Evolutionary conservation across 2,888 invertebrate genomes (phyloP).

Genomic region (Lampropteryx suffumata): DNA sequence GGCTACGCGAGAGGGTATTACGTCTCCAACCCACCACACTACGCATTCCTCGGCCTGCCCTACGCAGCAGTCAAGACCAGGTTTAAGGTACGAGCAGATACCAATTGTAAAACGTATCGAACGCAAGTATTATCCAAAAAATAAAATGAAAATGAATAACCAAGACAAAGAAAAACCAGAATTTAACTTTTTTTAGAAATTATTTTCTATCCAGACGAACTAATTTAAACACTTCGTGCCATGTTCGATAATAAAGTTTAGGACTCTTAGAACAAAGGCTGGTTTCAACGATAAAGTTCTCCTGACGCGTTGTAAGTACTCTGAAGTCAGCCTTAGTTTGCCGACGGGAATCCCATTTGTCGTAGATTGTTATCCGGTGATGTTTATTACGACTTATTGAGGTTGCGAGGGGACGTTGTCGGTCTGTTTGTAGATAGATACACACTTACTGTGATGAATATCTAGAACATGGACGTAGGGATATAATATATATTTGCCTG

Average conservation of each 20-base stretch:
- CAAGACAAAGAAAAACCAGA: too few relatives aligned
- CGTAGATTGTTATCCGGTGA: constrained; percentile 43
- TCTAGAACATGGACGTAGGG: background rate
- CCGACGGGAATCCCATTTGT: constrained; percentile 46
- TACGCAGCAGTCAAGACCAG: constrained; percentile 59
- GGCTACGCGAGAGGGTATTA: constrained; percentile 67
- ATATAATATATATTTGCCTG: background rate
- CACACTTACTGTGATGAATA: background rate
- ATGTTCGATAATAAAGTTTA: too few relatives aligned
- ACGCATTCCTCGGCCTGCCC: constrained; percentile 68
- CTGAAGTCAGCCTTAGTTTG: constrained; percentile 50
- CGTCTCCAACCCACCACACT: constrained; percentile 54
- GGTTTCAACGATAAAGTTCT: background rate
- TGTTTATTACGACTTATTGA: constrained; percentile 22
- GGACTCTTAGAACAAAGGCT: too few relatives aligned
- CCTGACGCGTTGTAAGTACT: background rate
- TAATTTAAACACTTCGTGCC: too few relatives aligned
- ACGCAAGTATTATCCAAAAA: too few relatives aligned
- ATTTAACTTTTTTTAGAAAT: too few relatives aligned
- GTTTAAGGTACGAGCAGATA: constrained; percentile 19
- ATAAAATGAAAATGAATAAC: too few relatives aligned
- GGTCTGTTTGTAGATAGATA: constrained; percentile 4
- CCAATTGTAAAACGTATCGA: too few relatives aligned
- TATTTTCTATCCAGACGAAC: too few relatives aligned
- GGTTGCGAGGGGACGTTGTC: constrained; percentile 24